phyloP scores from a whole-genome alignment of 2,888 invertebrate species.

The Protophormia terraenovae region DNA sequence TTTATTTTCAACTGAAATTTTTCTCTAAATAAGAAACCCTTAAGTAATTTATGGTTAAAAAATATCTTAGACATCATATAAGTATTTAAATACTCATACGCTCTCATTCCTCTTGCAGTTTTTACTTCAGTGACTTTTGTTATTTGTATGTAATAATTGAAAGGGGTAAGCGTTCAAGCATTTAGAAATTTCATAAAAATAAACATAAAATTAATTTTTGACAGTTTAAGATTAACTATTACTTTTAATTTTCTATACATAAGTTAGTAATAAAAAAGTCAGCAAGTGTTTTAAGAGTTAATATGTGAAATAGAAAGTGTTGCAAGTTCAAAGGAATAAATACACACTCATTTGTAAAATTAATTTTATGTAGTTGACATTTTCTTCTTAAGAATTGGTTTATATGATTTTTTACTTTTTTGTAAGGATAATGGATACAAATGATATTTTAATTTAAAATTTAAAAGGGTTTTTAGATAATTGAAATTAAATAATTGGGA shows the following conservation, averaged over 20 bases:
- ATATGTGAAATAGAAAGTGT: constrained; percentile 30
- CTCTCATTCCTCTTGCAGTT: constrained; percentile 25
- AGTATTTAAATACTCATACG: constrained; percentile 17
- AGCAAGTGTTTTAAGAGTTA: constrained; percentile 28
- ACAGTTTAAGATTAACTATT: constrained; percentile 66
- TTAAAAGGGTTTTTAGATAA: neutral
- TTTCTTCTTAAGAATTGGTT: constrained; percentile 15
- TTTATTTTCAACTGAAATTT: constrained; percentile 40
- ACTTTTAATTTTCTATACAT: constrained; percentile 42
- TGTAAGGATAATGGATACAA: constrained; percentile 19
- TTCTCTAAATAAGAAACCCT: constrained; percentile 13
- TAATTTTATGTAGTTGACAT: constrained; percentile 40
- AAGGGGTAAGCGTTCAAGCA: constrained; percentile 69
- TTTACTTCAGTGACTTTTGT: neutral
- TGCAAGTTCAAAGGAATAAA: constrained; percentile 21
- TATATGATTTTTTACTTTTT: neutral
- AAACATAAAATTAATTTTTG: constrained; percentile 74
- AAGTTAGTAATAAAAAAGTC: neutral
- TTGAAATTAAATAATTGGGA: neutral
- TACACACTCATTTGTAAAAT: constrained; percentile 38
- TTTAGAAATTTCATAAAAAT: constrained; percentile 72
- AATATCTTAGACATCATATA: too few species aligned
- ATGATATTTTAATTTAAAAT: neutral
- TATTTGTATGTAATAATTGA: too few species aligned
- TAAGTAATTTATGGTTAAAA: constrained; percentile 23